Base-by-base conservation (phyloP, 64 coral and sea anemone genomes). In the Actinia equina region DNA sequence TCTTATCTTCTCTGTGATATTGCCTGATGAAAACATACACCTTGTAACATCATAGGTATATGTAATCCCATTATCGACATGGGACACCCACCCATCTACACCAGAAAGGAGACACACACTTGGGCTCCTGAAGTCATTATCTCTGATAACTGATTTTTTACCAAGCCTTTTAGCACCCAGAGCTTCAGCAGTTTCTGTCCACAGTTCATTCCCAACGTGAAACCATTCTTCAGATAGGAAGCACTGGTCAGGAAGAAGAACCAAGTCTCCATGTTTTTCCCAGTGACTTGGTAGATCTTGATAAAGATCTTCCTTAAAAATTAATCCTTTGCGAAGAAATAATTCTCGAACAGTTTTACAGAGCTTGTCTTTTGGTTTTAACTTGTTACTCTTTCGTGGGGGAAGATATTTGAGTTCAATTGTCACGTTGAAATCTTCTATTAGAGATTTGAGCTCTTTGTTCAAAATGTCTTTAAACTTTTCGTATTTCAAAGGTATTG, bases 11-110 rank as follows among this genome's bases (percentile, higher is more conserved):
- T 96, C 94, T 70, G 94, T 93, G 22, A 96, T 88, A 88, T 96
- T 96, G 52, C 94, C 94, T 79, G 85, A 53, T 46, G 94, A 96
- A 61, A 96, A 96, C 94, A 96, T 96, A 64, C 94, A 96, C 55
- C 93, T 93, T 19, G 91, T 93, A 30, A 96, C 82, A 87, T 96
- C 91, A 64, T 87, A 96, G 20, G 74, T 88, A 58, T 93, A 96
- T 63, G 89, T 92, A 27, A 96, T 96, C 4, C 94, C 94, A 93
- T 96, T 96, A 23, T 96, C 94, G 69, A 69, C 86, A 80, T 96
- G 94, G 19, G 43, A 86, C 14, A 96, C 94, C 94, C 94, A 96
- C 3, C 91, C 86, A 85, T 80, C 63, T 9, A 59, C 30, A 20
- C 94, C 94, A 44, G 57, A 26, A 25, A 96, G 88, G 70, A 96